Conservation (phyloP, 2,797 vertebrate genomes). For the Neopelma chrysocephalum region DNA sequence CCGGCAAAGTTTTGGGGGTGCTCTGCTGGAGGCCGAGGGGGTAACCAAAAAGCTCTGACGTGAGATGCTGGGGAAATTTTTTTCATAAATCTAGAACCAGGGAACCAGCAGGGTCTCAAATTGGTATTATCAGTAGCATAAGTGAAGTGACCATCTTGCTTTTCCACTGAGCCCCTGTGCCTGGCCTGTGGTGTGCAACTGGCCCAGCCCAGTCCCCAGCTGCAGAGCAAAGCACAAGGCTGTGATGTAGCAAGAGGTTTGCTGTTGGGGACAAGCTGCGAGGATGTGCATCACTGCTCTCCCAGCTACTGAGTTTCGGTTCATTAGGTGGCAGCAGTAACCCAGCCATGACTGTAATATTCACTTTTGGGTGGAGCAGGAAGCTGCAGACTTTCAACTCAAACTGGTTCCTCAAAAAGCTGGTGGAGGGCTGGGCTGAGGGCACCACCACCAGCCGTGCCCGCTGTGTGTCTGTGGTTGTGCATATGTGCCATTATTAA, state of each 20-base stretch:
- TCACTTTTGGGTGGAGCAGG: not conserved
- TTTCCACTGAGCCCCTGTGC: not conserved
- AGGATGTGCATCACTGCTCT: fast-evolving
- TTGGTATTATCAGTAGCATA: not conserved
- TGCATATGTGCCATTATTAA: fast-evolving
- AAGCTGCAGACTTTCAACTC: not conserved
- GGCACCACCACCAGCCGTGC: fast-evolving
- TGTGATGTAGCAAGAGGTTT: not conserved
- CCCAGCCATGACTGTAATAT: not conserved
- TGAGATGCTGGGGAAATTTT: not conserved
- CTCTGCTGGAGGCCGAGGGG: fast-evolving
- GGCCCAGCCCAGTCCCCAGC: not conserved
- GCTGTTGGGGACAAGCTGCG: not conserved
- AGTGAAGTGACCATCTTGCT: fast-evolving
- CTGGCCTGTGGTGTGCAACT: not conserved
- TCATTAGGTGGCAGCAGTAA: constrained; percentile 23
- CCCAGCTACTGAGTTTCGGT: not conserved
- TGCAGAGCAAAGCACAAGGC: not conserved
- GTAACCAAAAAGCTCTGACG: not conserved
- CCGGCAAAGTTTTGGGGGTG: not conserved
- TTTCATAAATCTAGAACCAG: not conserved
- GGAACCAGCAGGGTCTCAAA: not conserved
- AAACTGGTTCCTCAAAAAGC: not conserved
- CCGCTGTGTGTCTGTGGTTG: not conserved
- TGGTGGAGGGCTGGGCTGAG: not conserved